These are phyloP conservation scores for Pelobates fuscus DNA, from an alignment of 2,113 vertebrate genomes.

Conservation along the genomic window DNA sequence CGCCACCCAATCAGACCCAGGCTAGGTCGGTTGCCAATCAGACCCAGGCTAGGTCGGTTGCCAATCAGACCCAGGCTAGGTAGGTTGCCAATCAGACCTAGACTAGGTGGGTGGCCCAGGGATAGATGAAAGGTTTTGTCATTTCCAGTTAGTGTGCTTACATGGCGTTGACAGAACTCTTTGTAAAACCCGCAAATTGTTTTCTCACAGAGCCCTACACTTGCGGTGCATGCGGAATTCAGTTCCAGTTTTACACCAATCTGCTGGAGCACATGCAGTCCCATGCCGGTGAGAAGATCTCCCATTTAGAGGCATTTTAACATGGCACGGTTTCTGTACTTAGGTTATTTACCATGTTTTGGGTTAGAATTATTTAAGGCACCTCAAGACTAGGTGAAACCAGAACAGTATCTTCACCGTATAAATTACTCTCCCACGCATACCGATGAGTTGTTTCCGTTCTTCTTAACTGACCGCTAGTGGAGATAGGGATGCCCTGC, in stretches of 20 bases:
- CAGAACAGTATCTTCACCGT: neutral
- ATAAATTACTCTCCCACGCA: neutral
- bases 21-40: too few relatives aligned
- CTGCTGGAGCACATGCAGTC: slow-evolving; percentile 99
- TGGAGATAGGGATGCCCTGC: neutral
- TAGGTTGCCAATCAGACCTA: neutral
- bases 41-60: too few relatives aligned
- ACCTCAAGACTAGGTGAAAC: neutral
- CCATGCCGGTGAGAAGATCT: slow-evolving; percentile 83
- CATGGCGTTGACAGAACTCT: slow-evolving; percentile 34
- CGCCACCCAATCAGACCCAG: too few relatives aligned
- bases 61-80: too few relatives aligned
- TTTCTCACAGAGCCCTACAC: slow-evolving; percentile 89
- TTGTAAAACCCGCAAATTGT: slow-evolving; percentile 37
- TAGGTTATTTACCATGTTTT: too few relatives aligned
- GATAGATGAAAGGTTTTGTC: neutral
- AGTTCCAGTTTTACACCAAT: slow-evolving; percentile 99
- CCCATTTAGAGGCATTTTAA: slow-evolving; percentile 18
- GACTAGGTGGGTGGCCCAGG: neutral
- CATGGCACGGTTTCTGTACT: neutral
- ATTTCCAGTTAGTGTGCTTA: neutral
- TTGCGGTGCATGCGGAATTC: slow-evolving; percentile 97
- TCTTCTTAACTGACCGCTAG: too few relatives aligned
- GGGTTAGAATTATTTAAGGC: neutral
- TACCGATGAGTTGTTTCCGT: too few relatives aligned